Base-by-base conservation (phyloP, 35 echinoderm and acorn worm species). In the Anneissia japonica region DNA sequence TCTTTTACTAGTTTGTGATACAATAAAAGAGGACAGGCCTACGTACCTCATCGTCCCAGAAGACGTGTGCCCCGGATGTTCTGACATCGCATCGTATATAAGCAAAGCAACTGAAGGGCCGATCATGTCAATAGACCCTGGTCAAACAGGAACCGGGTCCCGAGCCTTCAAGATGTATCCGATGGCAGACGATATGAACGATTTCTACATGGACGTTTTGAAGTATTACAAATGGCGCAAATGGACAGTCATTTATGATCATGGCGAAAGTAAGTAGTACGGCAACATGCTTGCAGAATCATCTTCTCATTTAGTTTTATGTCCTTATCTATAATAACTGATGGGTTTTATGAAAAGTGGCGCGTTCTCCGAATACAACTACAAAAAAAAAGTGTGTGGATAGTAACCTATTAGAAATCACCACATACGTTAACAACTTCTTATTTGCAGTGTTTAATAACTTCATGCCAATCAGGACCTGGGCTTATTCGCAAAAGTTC, bases 151-250 rank as follows among this genome's bases (percentile, higher is more conserved):
- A 28, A 46, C 73, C 34, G 91, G 94, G 12, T 97, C 94, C 14
- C 43, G 82, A 0, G 91, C 94, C 74, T 97, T 97, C 46, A 93
- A 93, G 80, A 93, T 97, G 94, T 92, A 97, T 75, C 94, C 94
- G 16, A 90, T 91, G 0, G 87, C 91, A 30, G 88, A 90, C 23
- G 94, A 97, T 43, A 87, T 92, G 81, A 97, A 90, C 41, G 6
- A 32, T 0, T 93, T 97, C 37, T 97, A 84, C 82, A 92, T 97
- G 17, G 94, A 97, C 37, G 86, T 97, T 75, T 77, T 97, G 0
- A 73, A 77, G 17, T 97, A 97, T 72, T 97, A 90, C 45, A 84
- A 75, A 19, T 97, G 94, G 94, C 83, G 75, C 75, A 97, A 97
- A 73, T 97, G 93, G 79, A 90, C 89, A 12, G 74, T 97, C 31